Conservation (phyloP, 2,113 vertebrate genomes). For the Grus americana region DNA sequence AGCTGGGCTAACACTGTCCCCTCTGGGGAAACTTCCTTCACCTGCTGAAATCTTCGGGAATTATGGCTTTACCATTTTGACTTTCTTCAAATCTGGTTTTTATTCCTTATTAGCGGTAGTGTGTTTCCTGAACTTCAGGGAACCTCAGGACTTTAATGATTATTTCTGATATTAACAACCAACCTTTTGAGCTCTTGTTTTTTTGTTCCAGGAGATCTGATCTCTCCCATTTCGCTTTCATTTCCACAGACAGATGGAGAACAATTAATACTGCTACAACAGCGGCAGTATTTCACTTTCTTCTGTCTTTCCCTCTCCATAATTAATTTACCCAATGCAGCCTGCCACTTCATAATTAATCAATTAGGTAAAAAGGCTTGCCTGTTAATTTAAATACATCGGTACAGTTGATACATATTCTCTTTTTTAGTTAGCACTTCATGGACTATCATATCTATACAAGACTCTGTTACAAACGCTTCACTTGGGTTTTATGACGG, state of each 20-base stretch:
- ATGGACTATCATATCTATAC: background rate
- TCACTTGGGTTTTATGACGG: rapidly evolving
- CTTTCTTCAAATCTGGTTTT: background rate
- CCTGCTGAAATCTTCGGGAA: rapidly evolving
- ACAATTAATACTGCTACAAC: background rate
- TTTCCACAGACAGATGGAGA: background rate
- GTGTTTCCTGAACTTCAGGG: background rate
- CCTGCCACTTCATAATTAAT: background rate
- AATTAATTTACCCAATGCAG: background rate
- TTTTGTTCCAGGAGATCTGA: background rate
- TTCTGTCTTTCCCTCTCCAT: background rate
- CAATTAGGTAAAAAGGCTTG: background rate
- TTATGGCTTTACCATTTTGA: background rate
- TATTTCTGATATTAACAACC: background rate
- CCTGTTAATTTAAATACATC: background rate
- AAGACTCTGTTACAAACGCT: background rate
- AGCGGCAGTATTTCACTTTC: background rate
- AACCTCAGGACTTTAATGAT: background rate
- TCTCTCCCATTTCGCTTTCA: background rate
- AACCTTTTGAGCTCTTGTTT: background rate
- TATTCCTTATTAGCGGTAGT: background rate
- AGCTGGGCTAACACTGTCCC: background rate
- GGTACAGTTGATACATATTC: background rate
- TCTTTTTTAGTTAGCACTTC: background rate
- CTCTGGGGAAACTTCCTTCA: no score